Evolutionary conservation across 2,888 invertebrate genomes (phyloP).

Genomic region (Osedax fenrisi): DNA sequence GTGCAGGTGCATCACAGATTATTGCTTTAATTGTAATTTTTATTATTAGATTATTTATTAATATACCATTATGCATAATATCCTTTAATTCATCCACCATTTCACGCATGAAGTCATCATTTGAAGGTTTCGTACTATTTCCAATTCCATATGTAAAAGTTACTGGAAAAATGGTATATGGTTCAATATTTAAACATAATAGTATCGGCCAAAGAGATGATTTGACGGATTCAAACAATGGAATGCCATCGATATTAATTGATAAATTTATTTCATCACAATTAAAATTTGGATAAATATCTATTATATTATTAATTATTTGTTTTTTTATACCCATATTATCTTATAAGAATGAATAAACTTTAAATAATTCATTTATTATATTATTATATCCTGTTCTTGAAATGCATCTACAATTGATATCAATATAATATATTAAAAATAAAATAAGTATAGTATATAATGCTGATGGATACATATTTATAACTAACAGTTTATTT

Average conservation of each 20-base stretch:
- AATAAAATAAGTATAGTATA: no score
- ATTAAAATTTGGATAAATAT: background rate
- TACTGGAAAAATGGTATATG: background rate
- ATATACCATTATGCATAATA: background rate
- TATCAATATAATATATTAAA: no score
- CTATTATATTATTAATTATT: background rate
- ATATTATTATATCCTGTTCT: no score
- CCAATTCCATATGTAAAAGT: background rate
- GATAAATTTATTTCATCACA: background rate
- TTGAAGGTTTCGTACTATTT: background rate
- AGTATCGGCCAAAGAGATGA: background rate
- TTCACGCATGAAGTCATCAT: background rate
- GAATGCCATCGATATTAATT: background rate
- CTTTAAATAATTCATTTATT: no score
- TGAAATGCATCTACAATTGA: no score
- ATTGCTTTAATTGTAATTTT: slow-evolving; percentile 19
- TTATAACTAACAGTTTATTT: no score
- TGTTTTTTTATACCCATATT: background rate
- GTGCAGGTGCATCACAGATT: slow-evolving; percentile 34
- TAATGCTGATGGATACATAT: no score
- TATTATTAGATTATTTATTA: background rate
- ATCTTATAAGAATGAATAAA: no score
- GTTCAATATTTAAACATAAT: background rate
- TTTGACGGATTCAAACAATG: background rate
- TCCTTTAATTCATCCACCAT: no score